Percentiles rank a stretch among this genome's conserved stretches.
Evolutionary conservation across 1,140 invertebrate species (phyloP).

Genomic region (Aphaenogaster ashmeadi): DNA sequence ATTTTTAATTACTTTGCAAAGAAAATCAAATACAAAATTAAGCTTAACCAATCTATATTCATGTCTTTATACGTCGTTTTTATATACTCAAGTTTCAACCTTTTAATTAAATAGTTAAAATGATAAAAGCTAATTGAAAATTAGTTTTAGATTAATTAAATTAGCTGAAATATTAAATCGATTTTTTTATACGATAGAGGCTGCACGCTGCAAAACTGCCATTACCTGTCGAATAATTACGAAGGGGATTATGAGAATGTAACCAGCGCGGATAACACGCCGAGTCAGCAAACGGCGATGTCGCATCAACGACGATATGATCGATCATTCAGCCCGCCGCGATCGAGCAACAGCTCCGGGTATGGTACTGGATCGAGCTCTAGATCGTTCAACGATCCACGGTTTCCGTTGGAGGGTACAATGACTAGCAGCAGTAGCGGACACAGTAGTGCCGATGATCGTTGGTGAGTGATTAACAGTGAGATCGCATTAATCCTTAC

Average conservation of each 20-base stretch:
- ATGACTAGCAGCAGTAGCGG: slow-evolving; percentile 90
- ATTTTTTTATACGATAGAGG: slow-evolving; percentile 86
- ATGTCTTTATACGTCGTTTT: background rate
- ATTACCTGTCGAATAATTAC: slow-evolving; percentile 89
- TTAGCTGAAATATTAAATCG: background rate
- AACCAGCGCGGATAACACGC: slow-evolving; percentile 87
- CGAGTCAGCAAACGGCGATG: slow-evolving; percentile 87
- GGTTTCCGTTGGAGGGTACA: slow-evolving; percentile 88
- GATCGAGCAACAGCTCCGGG: slow-evolving; percentile 93
- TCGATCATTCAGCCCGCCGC: slow-evolving; percentile 93
- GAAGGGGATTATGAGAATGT: slow-evolving; percentile 93
- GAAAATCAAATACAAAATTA: background rate
- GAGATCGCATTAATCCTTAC: slow-evolving; percentile 11
- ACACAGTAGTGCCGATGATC: slow-evolving; percentile 90
- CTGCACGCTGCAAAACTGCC: slow-evolving; percentile 91
- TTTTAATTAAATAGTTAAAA: background rate
- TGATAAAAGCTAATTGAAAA: background rate
- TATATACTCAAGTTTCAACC: background rate
- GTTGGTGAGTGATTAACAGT: slow-evolving; percentile 86
- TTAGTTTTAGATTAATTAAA: background rate
- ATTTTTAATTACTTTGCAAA: slow-evolving; percentile 23
- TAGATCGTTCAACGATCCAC: slow-evolving; percentile 89
- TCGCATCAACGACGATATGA: slow-evolving; percentile 90
- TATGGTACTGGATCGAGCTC: slow-evolving; percentile 94
- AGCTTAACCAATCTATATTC: background rate